Evolutionary conservation across 2,888 invertebrate genomes (phyloP), one percentile per base, ranked within the genome.

Genomic region (Eupeodes latifasciatus): DNA sequence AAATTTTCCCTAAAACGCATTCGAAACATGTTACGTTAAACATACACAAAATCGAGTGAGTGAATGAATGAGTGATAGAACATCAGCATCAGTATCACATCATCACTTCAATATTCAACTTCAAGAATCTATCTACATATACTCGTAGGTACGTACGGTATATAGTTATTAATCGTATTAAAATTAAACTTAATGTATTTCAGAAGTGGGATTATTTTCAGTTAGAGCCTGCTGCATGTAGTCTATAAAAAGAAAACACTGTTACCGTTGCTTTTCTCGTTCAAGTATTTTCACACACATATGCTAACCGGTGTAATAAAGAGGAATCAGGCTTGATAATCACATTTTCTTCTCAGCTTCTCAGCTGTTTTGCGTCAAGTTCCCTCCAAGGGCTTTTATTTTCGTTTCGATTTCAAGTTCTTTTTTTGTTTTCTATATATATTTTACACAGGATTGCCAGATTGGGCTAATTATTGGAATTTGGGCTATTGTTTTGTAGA

Each of bases 391-490:
- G 55, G 9, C 47, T 66, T 66, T 66, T 47, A 27, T 66, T 66
- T 66, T 66, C 14, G 14, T 66, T 66, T 66, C 66, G 66, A 66
- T 66, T 66, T 66, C 19, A 66, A 64, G 11, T 64, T 66, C n/a
- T 66, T 66, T 66, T 27, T 12, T 12, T n/a, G n/a, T 57, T 5
- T 57, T 3, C 2, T 16, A 10, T 0, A 27, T 27, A 27, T 27
- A 27, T 27, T 27, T 2, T 27, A 27, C 27, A 1, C 27, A 27
- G 27, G 27, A 27, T 27, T 27, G 27, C 27, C 27, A 27, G 27
- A 27, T 27, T 27, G 27, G 27, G 27, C 27, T 27, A 27, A 27
- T 27, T 27, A 27, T 27, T 27, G 27, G 27, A 27, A 27, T 27
- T 27, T 27, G 27, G 2, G 27, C 2, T 27, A 1, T 27, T 3